Base-by-base conservation (phyloP, 2,888 invertebrate genomes). In the Nezara viridula region DNA sequence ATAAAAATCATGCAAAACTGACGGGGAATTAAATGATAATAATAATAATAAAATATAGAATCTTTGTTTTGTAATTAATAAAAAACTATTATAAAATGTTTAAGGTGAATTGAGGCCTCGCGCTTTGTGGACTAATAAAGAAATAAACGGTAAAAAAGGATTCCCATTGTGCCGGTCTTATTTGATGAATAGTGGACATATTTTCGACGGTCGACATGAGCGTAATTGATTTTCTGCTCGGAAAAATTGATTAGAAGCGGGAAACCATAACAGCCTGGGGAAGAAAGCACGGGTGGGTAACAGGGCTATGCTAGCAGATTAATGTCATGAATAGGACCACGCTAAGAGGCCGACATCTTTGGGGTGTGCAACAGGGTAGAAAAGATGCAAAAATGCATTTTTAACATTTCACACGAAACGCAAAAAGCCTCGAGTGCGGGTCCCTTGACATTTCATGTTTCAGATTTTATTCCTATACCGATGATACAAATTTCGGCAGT, bases 131-230 rank as follows among this genome's bases (percentile, higher is more conserved):
- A 73, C 19, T 19, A 73, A 73, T 73, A 73, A 73, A 73, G 37
- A 37, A 73, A 73, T 37, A 73, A 73, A 73, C 66, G 66, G 32
- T 32, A 37, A 37, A 73, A 21, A 37, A 73, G 21, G 4, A 21
- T 32, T 37, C 19, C 66, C 37, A 73, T 73, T 37, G 66, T 37
- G 19, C 19, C 27, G 32, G 2, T 0, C 32, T 73, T 32, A 60
- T 73, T 73, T 73, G 32, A 73, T 73, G 66, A 73, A 73, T 73
- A 73, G 66, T 73, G 32, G 66, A 37, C 66, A 73, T 73, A 73
- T 73, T 73, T 73, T 73, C 66, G 66, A 73, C 66, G 66, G 66
- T 32, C 16, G 19, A 4, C 19, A 7, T 19, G 66, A 19, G 19
- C 7, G 32, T 37, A 73, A 73, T 73, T 73, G 66, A 73, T 73